A percentile compares a stretch with the other conserved stretches of the same genome.
These are phyloP conservation scores for Psilopogon haemacephalus DNA, from an alignment of 2,113 vertebrate species.

Conservation along the genomic window DNA sequence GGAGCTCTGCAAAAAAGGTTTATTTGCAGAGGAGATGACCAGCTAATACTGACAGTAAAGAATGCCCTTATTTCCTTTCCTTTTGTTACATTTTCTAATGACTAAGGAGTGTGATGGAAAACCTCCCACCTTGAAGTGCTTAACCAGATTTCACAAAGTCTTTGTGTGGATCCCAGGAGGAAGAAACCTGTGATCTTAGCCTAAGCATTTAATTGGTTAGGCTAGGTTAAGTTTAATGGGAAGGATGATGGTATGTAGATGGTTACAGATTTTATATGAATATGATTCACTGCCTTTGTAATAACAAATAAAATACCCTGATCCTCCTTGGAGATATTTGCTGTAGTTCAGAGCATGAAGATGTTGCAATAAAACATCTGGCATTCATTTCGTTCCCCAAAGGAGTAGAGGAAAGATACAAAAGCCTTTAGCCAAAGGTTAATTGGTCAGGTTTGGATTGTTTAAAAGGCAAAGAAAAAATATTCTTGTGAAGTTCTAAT, in stretches of 20 bases:
- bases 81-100: background rate
- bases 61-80: background rate
- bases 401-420: conserved; percentile 11
- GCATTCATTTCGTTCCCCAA: conserved; percentile 71
- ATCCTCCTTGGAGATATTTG: conserved; percentile 19
- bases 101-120: background rate
- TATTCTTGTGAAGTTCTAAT: background rate
- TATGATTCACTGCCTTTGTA: conserved; percentile 54
- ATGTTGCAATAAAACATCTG: conserved; percentile 75
- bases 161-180: background rate
- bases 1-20: background rate
- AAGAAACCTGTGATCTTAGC: conserved; percentile 46
- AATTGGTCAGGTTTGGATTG: conserved; percentile 68
- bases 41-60: background rate
- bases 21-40: background rate
- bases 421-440: conserved; percentile 71
- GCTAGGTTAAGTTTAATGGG: conserved; percentile 31
- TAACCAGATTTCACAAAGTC: background rate
- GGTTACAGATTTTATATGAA: conserved; percentile 60
- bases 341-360: conserved; percentile 48
- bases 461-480: background rate
- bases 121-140: background rate
- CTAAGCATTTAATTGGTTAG: conserved; percentile 49
- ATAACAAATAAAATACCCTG: conserved; percentile 57
- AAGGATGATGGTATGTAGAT: conserved; percentile 10